A percentile compares a stretch with the other conserved stretches of the same genome.
These are phyloP conservation scores for Eufriesea mexicana DNA, from an alignment of 1,140 invertebrate species.

Conservation along the genomic window DNA sequence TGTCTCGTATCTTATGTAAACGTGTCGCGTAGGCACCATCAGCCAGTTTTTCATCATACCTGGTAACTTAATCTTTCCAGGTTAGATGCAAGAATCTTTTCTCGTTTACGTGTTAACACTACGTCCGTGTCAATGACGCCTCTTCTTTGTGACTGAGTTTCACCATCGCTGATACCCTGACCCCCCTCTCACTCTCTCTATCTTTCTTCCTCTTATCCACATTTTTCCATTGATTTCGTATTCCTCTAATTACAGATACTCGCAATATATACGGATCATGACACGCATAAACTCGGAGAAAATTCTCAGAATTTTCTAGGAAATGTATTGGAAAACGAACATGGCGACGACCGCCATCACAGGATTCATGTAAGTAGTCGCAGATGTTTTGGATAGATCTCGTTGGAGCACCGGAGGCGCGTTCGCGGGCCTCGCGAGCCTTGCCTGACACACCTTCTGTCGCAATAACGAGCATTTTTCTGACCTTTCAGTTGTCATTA, in stretches of 20 bases:
- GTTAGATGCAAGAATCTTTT: neutral
- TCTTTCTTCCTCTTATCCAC: neutral
- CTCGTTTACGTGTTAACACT: neutral
- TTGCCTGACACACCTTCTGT: conserved; percentile 45
- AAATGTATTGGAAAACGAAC: too few relatives aligned
- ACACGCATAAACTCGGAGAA: too few relatives aligned
- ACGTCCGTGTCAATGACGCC: neutral
- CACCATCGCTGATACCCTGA: neutral
- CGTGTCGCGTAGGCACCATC: neutral
- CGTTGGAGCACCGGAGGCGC: neutral
- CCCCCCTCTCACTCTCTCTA: too few relatives aligned
- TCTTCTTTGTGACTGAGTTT: neutral
- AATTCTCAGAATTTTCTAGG: too few relatives aligned
- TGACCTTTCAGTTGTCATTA: conserved; percentile 43
- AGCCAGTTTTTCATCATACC: neutral
- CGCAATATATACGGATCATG: neutral
- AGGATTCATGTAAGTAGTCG: neutral
- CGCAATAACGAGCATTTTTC: conserved; percentile 39
- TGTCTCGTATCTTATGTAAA: neutral
- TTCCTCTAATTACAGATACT: neutral
- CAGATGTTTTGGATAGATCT: neutral
- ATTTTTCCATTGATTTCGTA: neutral
- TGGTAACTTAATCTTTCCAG: neutral
- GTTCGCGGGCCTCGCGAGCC: neutral
- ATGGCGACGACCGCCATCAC: too few relatives aligned